Percentiles rank a stretch among this genome's conserved stretches.
Evolutionary conservation across 1,140 invertebrate species (phyloP).

Genomic region (Papilio polyxenes): DNA sequence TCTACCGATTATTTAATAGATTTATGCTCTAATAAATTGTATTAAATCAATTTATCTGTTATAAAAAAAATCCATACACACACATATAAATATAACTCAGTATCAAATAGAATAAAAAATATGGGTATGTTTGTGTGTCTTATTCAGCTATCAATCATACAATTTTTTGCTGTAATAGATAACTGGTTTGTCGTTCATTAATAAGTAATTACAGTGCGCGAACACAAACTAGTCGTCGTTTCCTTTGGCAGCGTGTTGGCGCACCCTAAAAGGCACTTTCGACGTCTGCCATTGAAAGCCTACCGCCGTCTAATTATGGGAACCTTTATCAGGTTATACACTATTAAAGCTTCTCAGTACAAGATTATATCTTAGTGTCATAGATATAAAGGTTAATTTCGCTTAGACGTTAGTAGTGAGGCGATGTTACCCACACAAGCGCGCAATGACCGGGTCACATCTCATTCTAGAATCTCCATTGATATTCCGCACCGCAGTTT

Average conservation of each 20-base stretch:
- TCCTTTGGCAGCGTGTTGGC: constrained; percentile 25
- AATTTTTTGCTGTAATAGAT: constrained; percentile 34
- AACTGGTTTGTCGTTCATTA: constrained; percentile 34
- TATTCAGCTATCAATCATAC: constrained; percentile 29
- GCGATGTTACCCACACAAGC: constrained; percentile 56
- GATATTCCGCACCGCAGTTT: constrained; percentile 72
- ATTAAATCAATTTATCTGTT: background rate
- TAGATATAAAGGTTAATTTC: constrained; percentile 41
- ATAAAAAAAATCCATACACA: background rate
- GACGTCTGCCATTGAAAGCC: constrained; percentile 36
- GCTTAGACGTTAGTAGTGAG: background rate
- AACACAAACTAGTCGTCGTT: constrained; percentile 29
- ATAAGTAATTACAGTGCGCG: constrained; percentile 32
- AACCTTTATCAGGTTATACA: constrained; percentile 36
- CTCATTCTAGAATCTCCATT: constrained; percentile 73
- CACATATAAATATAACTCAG: background rate
- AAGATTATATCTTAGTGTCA: constrained; percentile 31
- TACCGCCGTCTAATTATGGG: constrained; percentile 32
- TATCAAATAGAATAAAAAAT: constrained; percentile 12
- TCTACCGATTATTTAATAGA: too few relatives aligned
- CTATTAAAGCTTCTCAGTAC: constrained; percentile 9
- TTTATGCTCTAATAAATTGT: too few relatives aligned
- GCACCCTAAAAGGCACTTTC: constrained; percentile 39
- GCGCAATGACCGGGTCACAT: constrained; percentile 65
- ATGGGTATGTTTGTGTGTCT: constrained; percentile 6